Percentiles rank a stretch among this genome's conserved stretches.
These are phyloP conservation scores for Sebastes trivittatus DNA, from an alignment of 2,797 vertebrate genomes.

Conservation along the genomic window DNA sequence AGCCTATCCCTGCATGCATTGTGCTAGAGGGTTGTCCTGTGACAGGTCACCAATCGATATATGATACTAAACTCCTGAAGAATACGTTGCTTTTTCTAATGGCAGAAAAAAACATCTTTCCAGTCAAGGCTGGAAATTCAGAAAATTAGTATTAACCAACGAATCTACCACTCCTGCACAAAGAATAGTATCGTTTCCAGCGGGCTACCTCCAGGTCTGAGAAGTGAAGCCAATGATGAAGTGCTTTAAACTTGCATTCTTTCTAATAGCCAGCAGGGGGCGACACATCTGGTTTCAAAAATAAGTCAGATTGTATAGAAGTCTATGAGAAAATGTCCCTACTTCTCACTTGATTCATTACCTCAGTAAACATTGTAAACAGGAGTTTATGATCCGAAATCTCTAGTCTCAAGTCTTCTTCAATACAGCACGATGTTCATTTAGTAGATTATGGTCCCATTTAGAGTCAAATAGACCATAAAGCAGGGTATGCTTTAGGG, in stretches of 20 bases:
- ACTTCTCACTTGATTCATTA: too few relatives aligned
- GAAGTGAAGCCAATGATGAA: too few relatives aligned
- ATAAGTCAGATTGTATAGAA: too few relatives aligned
- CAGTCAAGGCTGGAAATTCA: background rate
- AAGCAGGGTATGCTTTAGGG: too few relatives aligned
- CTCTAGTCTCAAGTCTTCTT: rapidly evolving
- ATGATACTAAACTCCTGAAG: background rate
- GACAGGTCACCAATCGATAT: background rate
- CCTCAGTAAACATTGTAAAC: too few relatives aligned
- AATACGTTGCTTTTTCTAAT: background rate
- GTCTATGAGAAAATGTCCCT: too few relatives aligned
- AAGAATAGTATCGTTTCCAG: background rate
- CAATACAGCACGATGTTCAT: too few relatives aligned
- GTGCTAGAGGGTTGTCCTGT: background rate
- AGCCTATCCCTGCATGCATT: background rate
- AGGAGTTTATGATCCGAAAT: rapidly evolving
- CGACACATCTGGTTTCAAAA: too few relatives aligned
- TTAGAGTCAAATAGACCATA: too few relatives aligned
- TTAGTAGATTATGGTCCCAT: too few relatives aligned
- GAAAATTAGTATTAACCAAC: background rate
- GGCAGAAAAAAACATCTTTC: background rate
- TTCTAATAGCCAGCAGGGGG: too few relatives aligned
- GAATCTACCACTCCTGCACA: background rate
- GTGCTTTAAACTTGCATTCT: rapidly evolving
- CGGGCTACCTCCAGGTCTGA: too few relatives aligned